These are phyloP conservation scores for Caenorhabditis remanei DNA, from an alignment of 1,140 invertebrate species.

Conservation along the genomic window DNA sequence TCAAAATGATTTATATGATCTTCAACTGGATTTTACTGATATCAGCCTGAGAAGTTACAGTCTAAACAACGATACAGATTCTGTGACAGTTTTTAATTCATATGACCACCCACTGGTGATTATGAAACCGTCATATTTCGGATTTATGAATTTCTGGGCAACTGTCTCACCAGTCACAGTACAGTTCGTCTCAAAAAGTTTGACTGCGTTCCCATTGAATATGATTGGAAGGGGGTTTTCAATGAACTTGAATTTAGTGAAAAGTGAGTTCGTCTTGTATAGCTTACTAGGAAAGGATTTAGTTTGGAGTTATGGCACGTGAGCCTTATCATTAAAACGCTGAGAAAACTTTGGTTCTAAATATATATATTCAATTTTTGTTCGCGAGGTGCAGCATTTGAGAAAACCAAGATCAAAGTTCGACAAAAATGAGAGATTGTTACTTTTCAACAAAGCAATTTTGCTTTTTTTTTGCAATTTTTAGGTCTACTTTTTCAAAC, in stretches of 20 bases:
- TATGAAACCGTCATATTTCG: background rate
- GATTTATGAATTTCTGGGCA: background rate
- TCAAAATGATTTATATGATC: conserved; percentile 29
- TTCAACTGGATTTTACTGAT: conserved; percentile 1
- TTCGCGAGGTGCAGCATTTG: no score
- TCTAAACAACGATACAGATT: conserved; percentile 15
- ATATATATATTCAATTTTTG: no score
- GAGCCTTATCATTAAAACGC: no score
- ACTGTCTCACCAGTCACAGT: background rate
- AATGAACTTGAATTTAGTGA: background rate
- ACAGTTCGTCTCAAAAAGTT: conserved; percentile 15
- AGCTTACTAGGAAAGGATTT: no score
- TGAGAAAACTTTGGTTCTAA: no score
- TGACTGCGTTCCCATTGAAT: conserved; percentile 2
- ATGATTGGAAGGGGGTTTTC: conserved; percentile 2
- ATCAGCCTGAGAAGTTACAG: background rate
- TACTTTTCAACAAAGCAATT: no score
- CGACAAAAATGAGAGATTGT: no score
- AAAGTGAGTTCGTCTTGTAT: no score
- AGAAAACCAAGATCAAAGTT: no score
- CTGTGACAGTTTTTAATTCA: background rate
- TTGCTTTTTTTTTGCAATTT: no score
- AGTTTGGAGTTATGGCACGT: no score
- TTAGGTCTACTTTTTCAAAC: no score
- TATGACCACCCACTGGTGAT: background rate